These are phyloP conservation scores for Caligus rogercresseyi DNA, from an alignment of 1,140 invertebrate genomes.

Conservation along the genomic window DNA sequence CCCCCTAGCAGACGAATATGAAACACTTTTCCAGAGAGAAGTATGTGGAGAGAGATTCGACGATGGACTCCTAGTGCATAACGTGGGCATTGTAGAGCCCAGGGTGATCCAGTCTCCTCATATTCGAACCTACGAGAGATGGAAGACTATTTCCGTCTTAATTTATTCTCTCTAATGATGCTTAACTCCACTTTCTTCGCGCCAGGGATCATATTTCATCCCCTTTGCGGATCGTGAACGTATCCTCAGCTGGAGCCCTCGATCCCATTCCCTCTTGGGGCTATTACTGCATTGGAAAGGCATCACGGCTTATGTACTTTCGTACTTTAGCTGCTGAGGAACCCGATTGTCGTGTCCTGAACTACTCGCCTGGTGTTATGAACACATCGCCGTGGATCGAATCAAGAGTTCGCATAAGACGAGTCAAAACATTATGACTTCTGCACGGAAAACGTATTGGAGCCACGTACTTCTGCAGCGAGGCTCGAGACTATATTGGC, in stretches of 20 bases:
- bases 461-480: constrained; percentile 49
- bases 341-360: constrained; percentile 47
- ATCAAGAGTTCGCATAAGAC: constrained; percentile 37
- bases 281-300: constrained; percentile 69
- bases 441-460: constrained; percentile 47
- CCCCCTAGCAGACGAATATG: not conserved
- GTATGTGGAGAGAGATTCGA: not conserved
- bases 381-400: constrained; percentile 63
- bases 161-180: constrained; percentile 54
- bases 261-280: constrained; percentile 52
- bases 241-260: constrained; percentile 63
- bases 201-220: constrained; percentile 32
- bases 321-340: constrained; percentile 60
- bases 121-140: constrained; percentile 30
- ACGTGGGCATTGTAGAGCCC: not conserved
- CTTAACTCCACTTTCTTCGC: constrained; percentile 57
- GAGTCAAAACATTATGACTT: constrained; percentile 39
- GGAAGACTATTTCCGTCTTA: constrained; percentile 51
- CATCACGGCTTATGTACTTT: constrained; percentile 80
- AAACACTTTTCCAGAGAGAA: not conserved
- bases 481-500: constrained; percentile 51
- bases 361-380: constrained; percentile 82
- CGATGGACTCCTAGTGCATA: not conserved
- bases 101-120: not conserved
- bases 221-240: constrained; percentile 52